Conservation (phyloP, 2,888 invertebrate species). For the Drosophila anomalata region DNA sequence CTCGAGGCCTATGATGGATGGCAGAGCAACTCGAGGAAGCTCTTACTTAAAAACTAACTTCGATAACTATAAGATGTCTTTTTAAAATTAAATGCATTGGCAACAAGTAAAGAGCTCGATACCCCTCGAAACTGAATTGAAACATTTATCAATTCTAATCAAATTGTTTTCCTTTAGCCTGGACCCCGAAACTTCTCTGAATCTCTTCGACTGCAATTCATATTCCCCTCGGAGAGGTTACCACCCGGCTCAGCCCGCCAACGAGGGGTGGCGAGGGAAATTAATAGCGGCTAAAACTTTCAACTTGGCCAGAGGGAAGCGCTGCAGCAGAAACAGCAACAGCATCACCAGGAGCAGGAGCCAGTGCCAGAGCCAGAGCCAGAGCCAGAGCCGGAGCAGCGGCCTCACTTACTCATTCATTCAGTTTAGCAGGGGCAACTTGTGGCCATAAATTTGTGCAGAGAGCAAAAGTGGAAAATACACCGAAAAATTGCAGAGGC, state of each 20-base stretch:
- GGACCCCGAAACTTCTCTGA: conserved; percentile 23
- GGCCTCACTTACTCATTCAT: conserved; percentile 52
- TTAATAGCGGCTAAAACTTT: conserved; percentile 69
- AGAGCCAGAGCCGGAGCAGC: conserved; percentile 42
- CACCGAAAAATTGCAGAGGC: conserved; percentile 59
- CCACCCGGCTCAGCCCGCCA: conserved; percentile 1
- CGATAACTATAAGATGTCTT: background rate
- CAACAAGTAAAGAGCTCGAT: background rate
- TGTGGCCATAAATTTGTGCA: conserved; percentile 69
- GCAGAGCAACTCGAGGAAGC: background rate
- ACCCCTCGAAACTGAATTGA: background rate
- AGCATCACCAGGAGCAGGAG: background rate
- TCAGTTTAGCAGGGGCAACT: conserved; percentile 58
- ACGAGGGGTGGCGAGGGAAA: conserved; percentile 46
- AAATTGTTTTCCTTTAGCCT: conserved; percentile 24
- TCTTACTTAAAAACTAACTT: background rate
- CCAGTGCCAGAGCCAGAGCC: conserved; percentile 10
- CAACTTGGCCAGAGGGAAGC: conserved; percentile 43
- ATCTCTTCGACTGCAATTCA: conserved; percentile 50
- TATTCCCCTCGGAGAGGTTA: conserved; percentile 59
- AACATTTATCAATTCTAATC: conserved; percentile 25
- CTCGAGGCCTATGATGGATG: conserved; percentile 15
- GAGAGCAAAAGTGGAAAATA: conserved; percentile 60
- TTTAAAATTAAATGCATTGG: background rate
- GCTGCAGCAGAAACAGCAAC: conserved; percentile 34